Conservation (phyloP, 92 coral and sea anemone species). For the Palythoa heliodiscus region DNA sequence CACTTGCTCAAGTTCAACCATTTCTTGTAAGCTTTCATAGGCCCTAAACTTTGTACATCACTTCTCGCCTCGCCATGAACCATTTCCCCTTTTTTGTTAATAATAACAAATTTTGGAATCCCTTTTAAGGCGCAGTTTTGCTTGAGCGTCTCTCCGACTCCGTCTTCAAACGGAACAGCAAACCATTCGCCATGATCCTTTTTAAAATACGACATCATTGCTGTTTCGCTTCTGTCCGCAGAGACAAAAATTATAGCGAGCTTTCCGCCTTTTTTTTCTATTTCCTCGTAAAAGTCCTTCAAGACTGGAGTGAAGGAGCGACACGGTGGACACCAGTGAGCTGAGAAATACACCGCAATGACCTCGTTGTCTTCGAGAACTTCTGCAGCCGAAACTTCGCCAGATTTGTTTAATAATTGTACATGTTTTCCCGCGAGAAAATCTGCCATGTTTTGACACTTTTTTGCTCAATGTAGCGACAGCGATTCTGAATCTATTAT, state of each 20-base stretch:
- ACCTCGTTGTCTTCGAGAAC: constrained; percentile 27
- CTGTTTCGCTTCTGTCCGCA: constrained; percentile 45
- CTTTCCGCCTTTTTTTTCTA: constrained; percentile 12
- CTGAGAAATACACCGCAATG: constrained; percentile 7
- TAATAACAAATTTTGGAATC: constrained; percentile 55
- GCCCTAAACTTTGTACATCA: constrained; percentile 35
- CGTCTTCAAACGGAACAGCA: constrained; percentile 42
- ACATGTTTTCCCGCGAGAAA: constrained; percentile 18
- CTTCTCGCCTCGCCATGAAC: constrained; percentile 49
- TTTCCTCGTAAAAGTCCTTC: constrained; percentile 55
- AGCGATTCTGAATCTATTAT: not conserved
- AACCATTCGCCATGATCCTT: constrained; percentile 60
- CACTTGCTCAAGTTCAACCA: constrained; percentile 10
- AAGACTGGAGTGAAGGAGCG: constrained; percentile 53
- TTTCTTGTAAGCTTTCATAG: constrained; percentile 49
- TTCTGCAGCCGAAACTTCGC: constrained; percentile 16
- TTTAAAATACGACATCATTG: constrained; percentile 44
- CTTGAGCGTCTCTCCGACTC: constrained; percentile 27
- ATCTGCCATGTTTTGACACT: constrained; percentile 1
- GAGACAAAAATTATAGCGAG: constrained; percentile 57
- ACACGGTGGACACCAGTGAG: constrained; percentile 47
- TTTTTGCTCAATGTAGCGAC: not conserved
- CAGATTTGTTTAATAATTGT: constrained; percentile 12
- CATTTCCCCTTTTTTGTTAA: constrained; percentile 43
- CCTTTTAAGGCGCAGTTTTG: constrained; percentile 47